Conservation (phyloP, 2,888 invertebrate genomes). For the Bombylius discolor region DNA sequence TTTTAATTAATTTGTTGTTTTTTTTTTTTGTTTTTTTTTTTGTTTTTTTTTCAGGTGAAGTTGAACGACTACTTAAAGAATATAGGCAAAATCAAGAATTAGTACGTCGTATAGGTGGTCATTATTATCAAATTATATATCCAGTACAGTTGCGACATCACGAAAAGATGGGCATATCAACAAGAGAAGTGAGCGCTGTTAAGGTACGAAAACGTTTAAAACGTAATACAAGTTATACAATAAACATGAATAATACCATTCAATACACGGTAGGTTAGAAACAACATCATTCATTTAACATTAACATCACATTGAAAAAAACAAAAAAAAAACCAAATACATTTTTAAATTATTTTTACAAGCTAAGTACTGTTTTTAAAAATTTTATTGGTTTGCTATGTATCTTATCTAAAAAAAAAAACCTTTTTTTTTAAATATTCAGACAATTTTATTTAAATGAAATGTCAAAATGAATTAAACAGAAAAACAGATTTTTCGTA, state of each 20-base stretch:
- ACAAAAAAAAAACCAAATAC: too few relatives aligned
- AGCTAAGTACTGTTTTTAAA: too few relatives aligned
- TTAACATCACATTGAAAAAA: too few relatives aligned
- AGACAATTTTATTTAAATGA: too few relatives aligned
- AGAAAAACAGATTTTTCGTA: too few relatives aligned
- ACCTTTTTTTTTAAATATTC: too few relatives aligned
- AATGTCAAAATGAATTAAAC: too few relatives aligned
- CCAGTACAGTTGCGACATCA: slow-evolving; percentile 88
- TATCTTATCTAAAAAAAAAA: too few relatives aligned
- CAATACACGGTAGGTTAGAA: slow-evolving; percentile 39
- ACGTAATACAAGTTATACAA: slow-evolving; percentile 34
- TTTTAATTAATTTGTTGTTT: too few relatives aligned
- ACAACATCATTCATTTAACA: background rate
- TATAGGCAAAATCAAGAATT: slow-evolving; percentile 86
- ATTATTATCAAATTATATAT: slow-evolving; percentile 89
- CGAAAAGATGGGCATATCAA: slow-evolving; percentile 92
- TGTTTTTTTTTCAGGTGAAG: slow-evolving; percentile 57
- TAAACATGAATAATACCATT: slow-evolving; percentile 19
- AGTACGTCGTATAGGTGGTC: slow-evolving; percentile 79
- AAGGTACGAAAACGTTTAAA: slow-evolving; percentile 56
- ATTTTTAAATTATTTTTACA: too few relatives aligned
- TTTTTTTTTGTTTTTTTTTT: background rate
- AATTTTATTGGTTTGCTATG: too few relatives aligned
- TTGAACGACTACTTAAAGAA: slow-evolving; percentile 79
- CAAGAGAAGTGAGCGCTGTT: slow-evolving; percentile 75